phyloP scores from a whole-genome alignment of 2,888 invertebrate species.

The Neoascia interrupta region DNA sequence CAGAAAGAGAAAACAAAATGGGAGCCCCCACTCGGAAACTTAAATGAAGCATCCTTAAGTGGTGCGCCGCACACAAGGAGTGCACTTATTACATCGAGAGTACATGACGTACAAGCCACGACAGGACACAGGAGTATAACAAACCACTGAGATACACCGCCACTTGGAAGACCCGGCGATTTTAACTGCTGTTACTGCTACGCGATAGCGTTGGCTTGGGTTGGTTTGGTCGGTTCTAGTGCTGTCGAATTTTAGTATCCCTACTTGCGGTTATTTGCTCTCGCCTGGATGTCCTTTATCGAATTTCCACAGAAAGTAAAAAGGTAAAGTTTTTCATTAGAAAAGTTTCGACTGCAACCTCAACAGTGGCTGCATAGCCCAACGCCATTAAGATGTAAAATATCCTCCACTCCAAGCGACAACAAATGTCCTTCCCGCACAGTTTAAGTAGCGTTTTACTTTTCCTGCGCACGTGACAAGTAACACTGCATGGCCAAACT shows the following conservation, averaged over 20 bases:
- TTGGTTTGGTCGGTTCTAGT: constrained; percentile 37
- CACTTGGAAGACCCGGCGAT: constrained; percentile 24
- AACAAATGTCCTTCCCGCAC: constrained; percentile 23
- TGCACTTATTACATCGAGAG: constrained; percentile 48
- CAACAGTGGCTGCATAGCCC: constrained; percentile 14
- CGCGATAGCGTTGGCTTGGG: constrained; percentile 23
- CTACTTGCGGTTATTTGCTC: constrained; percentile 55
- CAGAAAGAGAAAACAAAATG: constrained; percentile 31
- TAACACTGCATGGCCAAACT: constrained; percentile 20
- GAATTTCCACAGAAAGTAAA: constrained; percentile 38
- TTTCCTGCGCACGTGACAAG: constrained; percentile 13
- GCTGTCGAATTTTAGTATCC: constrained; percentile 44
- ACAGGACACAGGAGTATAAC: constrained; percentile 5
- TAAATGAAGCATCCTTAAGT: constrained; percentile 66
- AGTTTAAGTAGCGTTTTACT: constrained; percentile 24
- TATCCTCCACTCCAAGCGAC: constrained; percentile 5
- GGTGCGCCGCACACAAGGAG: constrained; percentile 57
- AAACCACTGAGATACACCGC: too few species aligned
- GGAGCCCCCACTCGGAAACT: constrained; percentile 35
- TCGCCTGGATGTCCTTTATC: constrained; percentile 42
- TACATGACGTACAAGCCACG: constrained; percentile 23
- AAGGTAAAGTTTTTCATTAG: constrained; percentile 59
- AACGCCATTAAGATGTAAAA: constrained; percentile 48
- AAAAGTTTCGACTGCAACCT: constrained; percentile 59
- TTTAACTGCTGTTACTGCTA: constrained; percentile 33